These are phyloP conservation scores for Himalopsyche tibetana DNA, from an alignment of 2,888 invertebrate genomes.

Conservation along the genomic window DNA sequence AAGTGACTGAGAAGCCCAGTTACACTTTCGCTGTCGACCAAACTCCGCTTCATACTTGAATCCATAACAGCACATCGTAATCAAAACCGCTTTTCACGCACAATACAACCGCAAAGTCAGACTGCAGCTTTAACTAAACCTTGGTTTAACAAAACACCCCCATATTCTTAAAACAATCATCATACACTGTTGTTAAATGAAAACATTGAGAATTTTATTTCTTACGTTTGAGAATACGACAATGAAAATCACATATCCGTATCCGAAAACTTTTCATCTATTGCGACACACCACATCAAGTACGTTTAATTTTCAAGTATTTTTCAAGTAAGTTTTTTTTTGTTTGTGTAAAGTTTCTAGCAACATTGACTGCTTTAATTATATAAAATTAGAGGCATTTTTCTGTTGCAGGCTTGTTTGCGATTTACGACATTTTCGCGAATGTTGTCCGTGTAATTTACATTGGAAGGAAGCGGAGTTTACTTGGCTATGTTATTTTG, in stretches of 20 bases:
- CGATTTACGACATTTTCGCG: constrained; percentile 28
- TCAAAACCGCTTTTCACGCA: constrained; percentile 56
- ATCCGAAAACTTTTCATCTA: constrained; percentile 60
- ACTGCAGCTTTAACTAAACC: constrained; percentile 19
- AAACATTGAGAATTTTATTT: constrained; percentile 44
- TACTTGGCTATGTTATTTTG: constrained; percentile 44
- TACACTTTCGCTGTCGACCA: constrained; percentile 75
- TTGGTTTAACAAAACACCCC: background rate
- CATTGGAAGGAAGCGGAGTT: constrained; percentile 15
- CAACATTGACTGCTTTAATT: constrained; percentile 36
- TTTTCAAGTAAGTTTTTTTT: background rate
- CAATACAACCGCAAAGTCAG: background rate
- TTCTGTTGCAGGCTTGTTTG: background rate
- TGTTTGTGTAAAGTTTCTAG: background rate
- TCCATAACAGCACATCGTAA: constrained; percentile 36
- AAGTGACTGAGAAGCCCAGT: constrained; percentile 71
- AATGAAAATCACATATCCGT: constrained; percentile 57
- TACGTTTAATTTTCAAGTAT: constrained; percentile 30
- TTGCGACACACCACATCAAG: constrained; percentile 53
- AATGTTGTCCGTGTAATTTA: constrained; percentile 20
- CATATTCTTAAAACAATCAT: background rate
- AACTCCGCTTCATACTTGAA: background rate
- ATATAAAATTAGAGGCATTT: constrained; percentile 12
- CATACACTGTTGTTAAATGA: background rate
- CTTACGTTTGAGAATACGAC: constrained; percentile 17